A percentile compares a stretch with the other conserved stretches of the same genome.
Evolutionary conservation across 2,888 invertebrate species (phyloP).

Genomic region (Hemistola chrysoprasaria): DNA sequence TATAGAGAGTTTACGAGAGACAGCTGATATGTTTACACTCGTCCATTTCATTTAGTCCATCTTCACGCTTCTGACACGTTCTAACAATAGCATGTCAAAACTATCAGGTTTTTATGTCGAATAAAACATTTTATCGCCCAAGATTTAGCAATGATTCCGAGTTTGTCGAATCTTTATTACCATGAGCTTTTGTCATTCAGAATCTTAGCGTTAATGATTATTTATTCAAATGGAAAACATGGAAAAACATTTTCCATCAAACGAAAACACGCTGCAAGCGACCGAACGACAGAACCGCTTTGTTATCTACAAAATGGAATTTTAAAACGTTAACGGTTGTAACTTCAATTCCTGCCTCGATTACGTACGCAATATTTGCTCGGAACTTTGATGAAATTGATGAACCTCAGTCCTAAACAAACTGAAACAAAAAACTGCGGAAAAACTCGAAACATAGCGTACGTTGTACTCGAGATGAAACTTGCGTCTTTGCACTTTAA

Average conservation of each 20-base stretch:
- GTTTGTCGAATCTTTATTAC: too few species aligned
- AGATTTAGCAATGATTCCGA: conserved; percentile 5
- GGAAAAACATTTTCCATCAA: neutral
- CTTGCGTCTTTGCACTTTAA: conserved; percentile 6
- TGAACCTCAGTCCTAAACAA: conserved; percentile 63
- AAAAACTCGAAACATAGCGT: conserved; percentile 38
- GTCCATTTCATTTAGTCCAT: conserved; percentile 22
- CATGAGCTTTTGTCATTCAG: too few species aligned
- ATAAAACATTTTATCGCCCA: conserved; percentile 8
- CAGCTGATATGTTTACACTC: conserved; percentile 26
- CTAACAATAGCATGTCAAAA: conserved; percentile 12
- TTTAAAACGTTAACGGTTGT: conserved; percentile 1
- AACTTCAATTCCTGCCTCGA: conserved; percentile 7
- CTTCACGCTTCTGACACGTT: conserved; percentile 1
- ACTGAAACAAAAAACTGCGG: conserved; percentile 46
- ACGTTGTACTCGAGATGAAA: conserved; percentile 5
- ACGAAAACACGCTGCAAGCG: neutral
- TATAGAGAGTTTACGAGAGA: conserved; percentile 24
- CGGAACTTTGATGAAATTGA: conserved; percentile 39
- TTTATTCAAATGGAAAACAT: conserved; percentile 1
- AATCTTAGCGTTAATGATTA: neutral
- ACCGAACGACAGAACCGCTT: conserved; percentile 1
- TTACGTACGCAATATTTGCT: conserved; percentile 17
- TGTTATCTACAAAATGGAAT: conserved; percentile 1
- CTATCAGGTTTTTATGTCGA: conserved; percentile 9